Evolutionary conservation across 2,797 vertebrate genomes (phyloP), one percentile per base, ranked within the genome.

Genomic region (Cygnus olor): DNA sequence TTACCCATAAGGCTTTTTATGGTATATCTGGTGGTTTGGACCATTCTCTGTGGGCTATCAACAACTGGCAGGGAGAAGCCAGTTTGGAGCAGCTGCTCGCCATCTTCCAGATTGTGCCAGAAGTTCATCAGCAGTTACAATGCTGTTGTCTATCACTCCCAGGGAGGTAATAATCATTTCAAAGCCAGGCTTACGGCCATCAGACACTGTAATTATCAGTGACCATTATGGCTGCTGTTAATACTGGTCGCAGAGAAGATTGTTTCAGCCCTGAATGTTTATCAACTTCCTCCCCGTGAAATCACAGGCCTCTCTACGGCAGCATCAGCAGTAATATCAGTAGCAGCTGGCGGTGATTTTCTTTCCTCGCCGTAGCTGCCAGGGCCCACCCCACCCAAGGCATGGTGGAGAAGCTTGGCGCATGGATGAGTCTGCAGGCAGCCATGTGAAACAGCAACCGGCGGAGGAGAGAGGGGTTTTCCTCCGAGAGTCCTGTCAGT

Each of bases 401-500:
- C 63, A 58, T 8, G 6, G 51, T 85, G 6, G 36, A 95, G 96
- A 92, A 85, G 88, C 93, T 88, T 25, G 1, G 54, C 47, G 5
- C 70, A 25, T 64, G 80, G 89, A 85, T 93, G 88, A 94, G 69
- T 27, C 9, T 34, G 69, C 89, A 53, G 58, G 72, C 79, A 28
- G 54, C 14, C 78, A 89, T 81, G 93, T 49, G 87, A 83, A 81
- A 80, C 65, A 85, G 66, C 79, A 91, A 9, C 74, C 18, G 73
- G 40, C 30, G 65, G 63, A 34, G 51, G 45, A 51, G 63, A 73
- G 44, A 77, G 80, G 61, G 76, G 24, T 11, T 82, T 92, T 95
- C 95, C 95, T 92, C n/a, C 89, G 90, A 96, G 94, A 83, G 81
- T 74, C 86, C 95, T 94, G 89, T 85, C 88, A 91, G 84, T 94